Conservation (phyloP, 2,888 invertebrate genomes). For the Mesoligia furuncula region DNA sequence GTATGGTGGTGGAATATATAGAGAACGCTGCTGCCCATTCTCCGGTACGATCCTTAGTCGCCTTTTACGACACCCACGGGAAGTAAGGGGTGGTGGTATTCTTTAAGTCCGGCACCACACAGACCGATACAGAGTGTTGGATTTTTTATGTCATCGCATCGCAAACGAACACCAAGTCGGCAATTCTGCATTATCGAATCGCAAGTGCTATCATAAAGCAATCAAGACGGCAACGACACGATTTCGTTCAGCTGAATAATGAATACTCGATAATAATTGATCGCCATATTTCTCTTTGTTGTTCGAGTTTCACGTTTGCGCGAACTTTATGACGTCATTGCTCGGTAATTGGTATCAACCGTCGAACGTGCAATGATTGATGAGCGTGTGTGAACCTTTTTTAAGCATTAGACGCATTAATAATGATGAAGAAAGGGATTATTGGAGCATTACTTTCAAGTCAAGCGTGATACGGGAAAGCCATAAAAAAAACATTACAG, state of each 20-base stretch:
- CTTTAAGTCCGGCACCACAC: no score
- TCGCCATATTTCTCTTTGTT: constrained; percentile 77
- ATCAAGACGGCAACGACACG: constrained; percentile 72
- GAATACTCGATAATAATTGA: constrained; percentile 80
- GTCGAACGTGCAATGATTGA: constrained; percentile 54
- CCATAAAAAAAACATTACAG: neutral
- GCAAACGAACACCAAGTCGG: constrained; percentile 33
- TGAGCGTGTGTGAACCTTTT: constrained; percentile 35
- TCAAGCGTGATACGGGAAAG: neutral
- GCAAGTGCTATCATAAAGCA: constrained; percentile 67
- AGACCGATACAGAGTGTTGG: no score
- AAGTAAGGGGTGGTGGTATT: no score
- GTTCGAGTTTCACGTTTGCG: constrained; percentile 62
- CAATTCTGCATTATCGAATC: constrained; percentile 46
- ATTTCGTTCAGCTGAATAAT: constrained; percentile 79
- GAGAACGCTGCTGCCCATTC: no score
- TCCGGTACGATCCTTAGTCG: no score
- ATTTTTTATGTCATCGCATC: constrained; percentile 36
- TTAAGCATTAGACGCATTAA: constrained; percentile 37
- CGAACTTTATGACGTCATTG: constrained; percentile 58
- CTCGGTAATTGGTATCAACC: constrained; percentile 58
- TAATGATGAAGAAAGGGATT: constrained; percentile 26
- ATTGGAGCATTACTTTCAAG: neutral
- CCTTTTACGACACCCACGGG: no score
- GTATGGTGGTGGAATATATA: no score